These are phyloP conservation scores for Epicauta chinensis DNA, from an alignment of 1,140 invertebrate genomes.

Conservation along the genomic window DNA sequence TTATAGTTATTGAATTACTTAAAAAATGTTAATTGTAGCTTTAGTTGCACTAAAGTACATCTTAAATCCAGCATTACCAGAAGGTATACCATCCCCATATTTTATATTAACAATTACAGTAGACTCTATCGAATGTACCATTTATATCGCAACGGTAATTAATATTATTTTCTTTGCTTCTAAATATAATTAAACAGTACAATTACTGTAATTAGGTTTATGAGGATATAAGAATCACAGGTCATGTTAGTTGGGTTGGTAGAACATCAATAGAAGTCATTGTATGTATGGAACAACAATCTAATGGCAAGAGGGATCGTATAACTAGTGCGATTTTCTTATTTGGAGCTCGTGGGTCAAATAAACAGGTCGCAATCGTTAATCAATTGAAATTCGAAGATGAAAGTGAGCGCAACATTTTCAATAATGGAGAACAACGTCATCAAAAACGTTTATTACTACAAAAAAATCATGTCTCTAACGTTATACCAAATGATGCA, in stretches of 20 bases:
- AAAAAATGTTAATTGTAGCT: too few species aligned
- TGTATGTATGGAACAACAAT: conserved; percentile 62
- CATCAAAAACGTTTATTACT: conserved; percentile 47
- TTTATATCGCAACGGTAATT: conserved; percentile 46
- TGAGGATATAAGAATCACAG: conserved; percentile 65
- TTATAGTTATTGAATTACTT: too few species aligned
- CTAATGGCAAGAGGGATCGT: conserved; percentile 50
- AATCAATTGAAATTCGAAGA: conserved; percentile 58
- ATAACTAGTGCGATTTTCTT: conserved; percentile 65
- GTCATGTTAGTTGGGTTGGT: conserved; percentile 72
- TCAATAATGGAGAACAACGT: conserved; percentile 53
- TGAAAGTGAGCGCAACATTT: conserved; percentile 56
- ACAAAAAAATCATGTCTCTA: conserved; percentile 52
- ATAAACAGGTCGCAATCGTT: conserved; percentile 52
- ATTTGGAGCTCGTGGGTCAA: conserved; percentile 65
- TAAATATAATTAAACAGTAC: too few species aligned
- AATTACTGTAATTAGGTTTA: too few species aligned
- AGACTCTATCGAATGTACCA: conserved; percentile 61
- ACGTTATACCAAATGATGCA: conserved; percentile 54
- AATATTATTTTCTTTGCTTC: too few species aligned
- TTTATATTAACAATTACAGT: conserved; percentile 70
- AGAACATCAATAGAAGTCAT: conserved; percentile 66
- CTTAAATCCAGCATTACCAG: conserved; percentile 49
- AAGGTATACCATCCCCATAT: conserved; percentile 53
- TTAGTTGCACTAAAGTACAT: conserved; percentile 68